Conservation (phyloP, 2,797 vertebrate species). For the Alexandromys oeconomus region DNA sequence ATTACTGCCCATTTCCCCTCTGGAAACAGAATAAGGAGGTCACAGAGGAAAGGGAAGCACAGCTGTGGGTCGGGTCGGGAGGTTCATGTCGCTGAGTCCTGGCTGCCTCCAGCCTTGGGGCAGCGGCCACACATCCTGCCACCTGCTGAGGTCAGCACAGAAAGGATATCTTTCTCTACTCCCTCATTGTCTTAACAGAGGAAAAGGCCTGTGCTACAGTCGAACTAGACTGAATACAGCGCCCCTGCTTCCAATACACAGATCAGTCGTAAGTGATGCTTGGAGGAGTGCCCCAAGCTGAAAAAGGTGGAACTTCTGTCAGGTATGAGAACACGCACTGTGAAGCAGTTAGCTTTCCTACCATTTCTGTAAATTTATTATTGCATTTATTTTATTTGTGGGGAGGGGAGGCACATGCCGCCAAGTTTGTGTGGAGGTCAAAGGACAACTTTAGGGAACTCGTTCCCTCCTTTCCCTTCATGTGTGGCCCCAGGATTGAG, state of each 20-base stretch:
- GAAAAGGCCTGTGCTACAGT: neutral
- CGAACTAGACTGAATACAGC: neutral
- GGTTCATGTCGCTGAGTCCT: neutral
- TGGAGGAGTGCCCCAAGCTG: neutral
- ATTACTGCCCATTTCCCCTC: neutral
- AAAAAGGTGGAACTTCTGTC: neutral
- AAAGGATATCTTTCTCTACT: neutral
- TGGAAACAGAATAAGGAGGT: neutral
- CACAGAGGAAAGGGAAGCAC: constrained; percentile 3
- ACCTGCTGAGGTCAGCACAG: neutral
- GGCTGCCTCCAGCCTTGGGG: neutral
- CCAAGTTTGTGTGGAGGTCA: too few relatives aligned
- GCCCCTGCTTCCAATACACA: neutral
- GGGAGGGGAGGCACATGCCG: neutral
- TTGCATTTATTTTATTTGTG: neutral
- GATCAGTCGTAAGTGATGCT: neutral
- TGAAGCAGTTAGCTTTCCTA: neutral
- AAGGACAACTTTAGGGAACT: neutral
- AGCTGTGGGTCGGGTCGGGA: neutral
- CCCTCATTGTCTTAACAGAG: neutral
- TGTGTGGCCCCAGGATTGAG: neutral
- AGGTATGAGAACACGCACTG: neutral
- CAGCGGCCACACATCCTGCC: neutral
- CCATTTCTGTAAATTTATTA: neutral
- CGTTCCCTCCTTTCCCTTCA: neutral